Evolutionary conservation across 2,113 vertebrate genomes (phyloP), one percentile per base, ranked within the genome.

Genomic region (Myotis lucifugus): DNA sequence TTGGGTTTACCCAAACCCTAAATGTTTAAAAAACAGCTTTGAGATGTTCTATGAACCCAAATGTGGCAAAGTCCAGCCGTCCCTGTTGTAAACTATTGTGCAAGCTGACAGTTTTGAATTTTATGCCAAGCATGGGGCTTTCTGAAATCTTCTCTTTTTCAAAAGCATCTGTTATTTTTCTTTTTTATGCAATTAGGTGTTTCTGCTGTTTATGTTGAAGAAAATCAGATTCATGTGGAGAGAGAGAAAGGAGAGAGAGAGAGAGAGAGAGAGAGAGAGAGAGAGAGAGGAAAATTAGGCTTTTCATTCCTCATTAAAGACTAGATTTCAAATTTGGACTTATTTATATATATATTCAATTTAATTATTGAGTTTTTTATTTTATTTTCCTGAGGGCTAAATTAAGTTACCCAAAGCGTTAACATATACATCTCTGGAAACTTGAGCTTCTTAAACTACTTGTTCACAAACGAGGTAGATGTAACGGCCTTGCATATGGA

Each of bases 11-110:
- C 50, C 69, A 95, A 95, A 79, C 85, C 73, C 77, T 90, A 82
- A 88, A 76, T 93, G 88, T 96, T 95, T 96, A 91, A 96, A 88
- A 95, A 92, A 92, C 25, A 88, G 81, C 46, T 95, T 88, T 88
- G 67, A 79, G 76, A 77, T 93, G 84, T 93, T 92, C 90, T 92
- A 76, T 72, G 56, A 93, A 94, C 76, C 81, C 76, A 92, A 91
- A 61, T 73, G 84, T 73, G 77, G 85, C 32, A 15, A 67, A 66
- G 42, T 59, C 50, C 70, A 81, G 69, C n/a, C 29, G 73, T 37
- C 69, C 48, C 32, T 92, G 29, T 13, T 94, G 32, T 64, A 93
- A 96, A 95, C 81, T 40, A 29, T 29, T 59, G 84, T 93, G 64
- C 56, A 78, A 95, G 67, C 73, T 90, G 93, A 93, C 84, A 94